Conservation (phyloP, 1,140 invertebrate species). For the Caenorhabditis briggsae region DNA sequence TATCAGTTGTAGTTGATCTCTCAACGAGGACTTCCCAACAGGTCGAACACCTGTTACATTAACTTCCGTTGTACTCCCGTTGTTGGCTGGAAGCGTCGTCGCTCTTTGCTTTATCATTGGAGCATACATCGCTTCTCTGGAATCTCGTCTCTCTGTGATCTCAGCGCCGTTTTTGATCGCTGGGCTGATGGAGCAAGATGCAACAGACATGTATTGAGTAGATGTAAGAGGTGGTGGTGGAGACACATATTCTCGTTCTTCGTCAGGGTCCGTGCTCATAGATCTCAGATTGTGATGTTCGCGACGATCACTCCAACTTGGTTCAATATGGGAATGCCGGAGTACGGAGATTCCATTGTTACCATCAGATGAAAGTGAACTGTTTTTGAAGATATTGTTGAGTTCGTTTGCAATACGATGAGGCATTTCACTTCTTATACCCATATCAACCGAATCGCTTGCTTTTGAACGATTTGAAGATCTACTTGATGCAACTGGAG, state of each 20-base stretch:
- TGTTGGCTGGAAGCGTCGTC: neutral
- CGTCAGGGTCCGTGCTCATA: constrained; percentile 28
- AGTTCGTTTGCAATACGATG: constrained; percentile 53
- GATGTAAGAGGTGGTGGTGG: constrained; percentile 26
- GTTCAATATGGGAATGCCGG: constrained; percentile 16
- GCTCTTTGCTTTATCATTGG: constrained; percentile 29
- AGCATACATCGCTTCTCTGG: neutral
- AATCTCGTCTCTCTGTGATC: constrained; percentile 5
- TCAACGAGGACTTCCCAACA: constrained; percentile 27
- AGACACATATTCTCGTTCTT: constrained; percentile 41
- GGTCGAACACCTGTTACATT: constrained; percentile 25
- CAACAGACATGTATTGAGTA: constrained; percentile 32
- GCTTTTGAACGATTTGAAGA: constrained; percentile 22
- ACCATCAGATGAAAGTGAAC: constrained; percentile 15
- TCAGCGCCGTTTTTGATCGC: neutral
- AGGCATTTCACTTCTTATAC: constrained; percentile 26
- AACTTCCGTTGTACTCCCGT: constrained; percentile 23
- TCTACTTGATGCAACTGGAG: constrained; percentile 32
- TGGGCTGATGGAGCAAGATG: constrained; percentile 24
- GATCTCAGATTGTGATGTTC: constrained; percentile 22
- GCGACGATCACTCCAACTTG: neutral
- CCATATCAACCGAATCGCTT: neutral
- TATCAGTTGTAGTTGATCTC: constrained; percentile 42
- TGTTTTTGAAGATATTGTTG: constrained; percentile 51
- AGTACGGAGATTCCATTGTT: neutral